Evolutionary conservation across 2,113 vertebrate genomes (phyloP), one percentile per base, ranked within the genome.

Genomic region (Rhombomys opimus): DNA sequence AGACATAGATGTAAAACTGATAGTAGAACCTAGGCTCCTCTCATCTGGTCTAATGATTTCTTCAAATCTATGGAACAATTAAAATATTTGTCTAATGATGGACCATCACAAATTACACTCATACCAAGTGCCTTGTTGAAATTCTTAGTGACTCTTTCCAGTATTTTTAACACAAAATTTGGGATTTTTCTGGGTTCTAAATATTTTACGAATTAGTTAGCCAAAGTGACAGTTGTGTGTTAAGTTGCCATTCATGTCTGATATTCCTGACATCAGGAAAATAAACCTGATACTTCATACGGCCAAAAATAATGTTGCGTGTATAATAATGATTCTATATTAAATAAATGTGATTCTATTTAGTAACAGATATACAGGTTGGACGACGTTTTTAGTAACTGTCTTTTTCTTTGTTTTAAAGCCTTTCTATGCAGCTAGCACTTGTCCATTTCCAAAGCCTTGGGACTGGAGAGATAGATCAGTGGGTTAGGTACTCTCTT

Each of bases 381-480:
- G 23, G 72, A 23, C 89, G 50, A 68, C 18, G 70, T 57, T 85
- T 50, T 38, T 32, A 73, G n/a, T 81, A 72, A 63, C 8, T 78
- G 25, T 86, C 46, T 59, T 94, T 87, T 30, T 78, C n/a, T 77
- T 63, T 41, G 23, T 84, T 41, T 77, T 86, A 32, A 68, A 41
- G 7, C 25, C 20, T 63, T 65, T n/a, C 20, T 38, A 67, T 7
- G 11, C 10, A 68, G 46, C 17, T 80, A 90, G 8, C 75, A 67
- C 13, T 61, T 78, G 76, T 72, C 59, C 87, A 80, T 76, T 96
- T 97, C 27, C 84, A 86, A 86, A 86, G 84, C 18, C 46, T 46
- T 50, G 27, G 63, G 84, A 32, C 17, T 35, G 5, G 84, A 86
- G 61, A 12, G 20, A 32, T 18, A 67, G 7, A 67, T 67, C 41